A percentile compares a stretch with the other conserved stretches of the same genome.
These are phyloP conservation scores for Drosophila prolongata DNA, from an alignment of 2,888 invertebrate genomes.

Conservation along the genomic window DNA sequence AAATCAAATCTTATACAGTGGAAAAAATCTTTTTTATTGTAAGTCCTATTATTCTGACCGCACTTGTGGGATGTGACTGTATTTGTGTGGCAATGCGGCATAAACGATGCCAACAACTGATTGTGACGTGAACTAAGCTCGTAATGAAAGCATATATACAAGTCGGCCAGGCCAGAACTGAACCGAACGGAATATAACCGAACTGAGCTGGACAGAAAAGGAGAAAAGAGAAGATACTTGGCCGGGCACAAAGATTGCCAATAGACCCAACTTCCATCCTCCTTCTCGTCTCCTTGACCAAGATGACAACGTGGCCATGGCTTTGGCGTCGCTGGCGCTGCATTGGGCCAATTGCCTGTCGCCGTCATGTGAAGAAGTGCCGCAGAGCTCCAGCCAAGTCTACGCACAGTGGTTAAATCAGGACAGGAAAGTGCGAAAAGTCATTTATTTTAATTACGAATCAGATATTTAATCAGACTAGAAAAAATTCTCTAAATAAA, in stretches of 20 bases:
- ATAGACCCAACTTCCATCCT: constrained; percentile 28
- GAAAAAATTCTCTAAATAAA: too few species aligned
- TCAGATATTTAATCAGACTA: not conserved
- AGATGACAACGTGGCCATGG: constrained; percentile 52
- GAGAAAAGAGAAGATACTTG: constrained; percentile 15
- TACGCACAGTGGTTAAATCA: constrained; percentile 41
- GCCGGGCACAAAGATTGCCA: constrained; percentile 34
- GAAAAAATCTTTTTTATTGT: not conserved
- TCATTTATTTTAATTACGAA: too few species aligned
- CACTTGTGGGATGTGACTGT: constrained; percentile 17
- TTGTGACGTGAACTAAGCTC: constrained; percentile 83
- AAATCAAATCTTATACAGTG: too few species aligned
- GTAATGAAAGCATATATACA: constrained; percentile 80
- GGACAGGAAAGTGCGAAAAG: not conserved
- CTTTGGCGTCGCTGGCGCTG: constrained; percentile 54
- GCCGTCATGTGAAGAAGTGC: constrained; percentile 54
- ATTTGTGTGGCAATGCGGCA: constrained; percentile 75
- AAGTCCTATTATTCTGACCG: not conserved
- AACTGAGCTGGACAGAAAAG: constrained; percentile 20
- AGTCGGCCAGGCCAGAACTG: constrained; percentile 49
- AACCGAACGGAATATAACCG: constrained; percentile 17
- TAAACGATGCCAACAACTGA: constrained; percentile 82
- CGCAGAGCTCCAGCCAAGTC: constrained; percentile 41
- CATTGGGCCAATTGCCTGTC: constrained; percentile 74
- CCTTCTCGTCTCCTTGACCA: constrained; percentile 51